Conservation (phyloP, 2,113 vertebrate genomes). For the Grammomys dolichurus region DNA sequence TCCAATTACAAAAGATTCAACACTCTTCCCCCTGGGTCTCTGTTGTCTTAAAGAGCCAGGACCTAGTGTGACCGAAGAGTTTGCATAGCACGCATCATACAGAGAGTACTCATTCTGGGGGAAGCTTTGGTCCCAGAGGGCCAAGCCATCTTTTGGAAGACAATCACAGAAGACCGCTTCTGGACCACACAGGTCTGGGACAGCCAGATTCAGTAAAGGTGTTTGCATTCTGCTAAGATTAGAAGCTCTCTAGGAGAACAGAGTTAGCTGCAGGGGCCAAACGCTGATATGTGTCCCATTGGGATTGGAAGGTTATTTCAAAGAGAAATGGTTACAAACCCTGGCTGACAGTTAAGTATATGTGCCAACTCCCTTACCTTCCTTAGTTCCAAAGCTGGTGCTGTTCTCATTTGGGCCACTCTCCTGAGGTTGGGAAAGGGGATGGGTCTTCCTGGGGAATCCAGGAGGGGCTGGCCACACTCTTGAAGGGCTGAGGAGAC, state of each 20-base stretch:
- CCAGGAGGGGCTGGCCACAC: background rate
- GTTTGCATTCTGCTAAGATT: background rate
- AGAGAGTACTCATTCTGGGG: background rate
- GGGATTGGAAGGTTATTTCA: background rate
- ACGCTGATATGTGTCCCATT: background rate
- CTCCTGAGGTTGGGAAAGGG: background rate
- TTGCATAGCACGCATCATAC: conserved; percentile 42
- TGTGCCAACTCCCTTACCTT: background rate
- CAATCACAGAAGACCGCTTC: background rate
- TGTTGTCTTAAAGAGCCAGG: conserved; percentile 62
- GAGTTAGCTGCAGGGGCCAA: rapidly evolving
- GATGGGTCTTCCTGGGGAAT: background rate
- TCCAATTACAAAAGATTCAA: conserved; percentile 67
- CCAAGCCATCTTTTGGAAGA: background rate
- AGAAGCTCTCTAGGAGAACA: background rate
- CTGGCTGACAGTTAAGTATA: background rate
- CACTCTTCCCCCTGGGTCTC: background rate
- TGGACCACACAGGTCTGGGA: background rate
- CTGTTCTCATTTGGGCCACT: background rate
- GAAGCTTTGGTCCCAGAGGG: background rate
- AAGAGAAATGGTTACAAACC: background rate
- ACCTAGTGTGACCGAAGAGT: conserved; percentile 45
- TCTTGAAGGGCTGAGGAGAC: background rate
- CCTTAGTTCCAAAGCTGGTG: background rate
- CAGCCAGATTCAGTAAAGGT: background rate